Percentiles rank a stretch among this genome's conserved stretches.
phyloP scores from a whole-genome alignment of 1,140 invertebrate species.

The Megalonaias nervosa region DNA sequence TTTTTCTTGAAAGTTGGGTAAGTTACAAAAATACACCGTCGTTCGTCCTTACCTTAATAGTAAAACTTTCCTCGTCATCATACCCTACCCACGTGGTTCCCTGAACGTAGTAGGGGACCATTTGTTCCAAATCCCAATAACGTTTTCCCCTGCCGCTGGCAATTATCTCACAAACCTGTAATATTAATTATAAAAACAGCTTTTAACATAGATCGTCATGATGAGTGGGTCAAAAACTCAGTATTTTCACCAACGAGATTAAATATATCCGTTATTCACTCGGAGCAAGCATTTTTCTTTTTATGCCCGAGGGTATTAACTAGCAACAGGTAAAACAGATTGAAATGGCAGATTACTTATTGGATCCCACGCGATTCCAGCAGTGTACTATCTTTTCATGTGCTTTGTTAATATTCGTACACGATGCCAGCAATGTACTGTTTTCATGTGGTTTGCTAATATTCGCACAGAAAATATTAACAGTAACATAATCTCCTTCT shows the following conservation, averaged over 20 bases:
- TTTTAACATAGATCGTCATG: not conserved
- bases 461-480: no score
- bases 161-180: constrained; percentile 20
- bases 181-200: not conserved
- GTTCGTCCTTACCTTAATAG: constrained; percentile 76
- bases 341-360: not conserved
- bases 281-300: not conserved
- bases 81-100: constrained; percentile 92
- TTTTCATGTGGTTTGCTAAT: no score
- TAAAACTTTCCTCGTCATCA: constrained; percentile 84
- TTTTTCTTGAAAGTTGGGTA: no score
- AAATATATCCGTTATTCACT: not conserved
- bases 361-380: not conserved
- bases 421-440: no score
- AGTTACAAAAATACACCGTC: no score
- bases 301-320: not conserved
- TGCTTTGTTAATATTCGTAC: no score
- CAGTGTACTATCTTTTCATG: no score
- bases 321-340: not conserved
- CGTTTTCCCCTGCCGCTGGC: constrained; percentile 1
- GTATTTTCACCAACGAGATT: not conserved
- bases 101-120: constrained; percentile 83
- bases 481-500: no score
- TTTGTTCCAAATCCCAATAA: constrained; percentile 72
- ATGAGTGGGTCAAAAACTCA: not conserved